Evolutionary conservation across 2,797 vertebrate species (phyloP), one percentile per base, ranked within the genome.

Genomic region (Serranus cabrilla): DNA sequence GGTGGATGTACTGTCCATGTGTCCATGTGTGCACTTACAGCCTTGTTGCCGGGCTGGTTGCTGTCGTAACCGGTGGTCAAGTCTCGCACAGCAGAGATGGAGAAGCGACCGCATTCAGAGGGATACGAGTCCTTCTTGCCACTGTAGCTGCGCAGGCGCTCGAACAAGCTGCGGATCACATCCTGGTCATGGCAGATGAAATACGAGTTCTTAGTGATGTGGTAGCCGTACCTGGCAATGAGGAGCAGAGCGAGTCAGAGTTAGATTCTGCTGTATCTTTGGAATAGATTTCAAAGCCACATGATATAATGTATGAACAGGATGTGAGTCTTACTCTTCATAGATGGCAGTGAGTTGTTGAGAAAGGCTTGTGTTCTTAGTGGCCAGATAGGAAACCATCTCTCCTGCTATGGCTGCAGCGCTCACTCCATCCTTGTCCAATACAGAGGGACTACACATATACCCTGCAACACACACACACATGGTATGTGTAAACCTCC

Each of bases 341-440:
- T 97, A 99, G 91, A 99, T 95, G 59, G 93, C 75, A 49, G 94
- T 95, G 31, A 99, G 95, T 72, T 99, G 96, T 79, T 97, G 96
- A 73, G 97, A 96, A 65, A 99, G 88, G 62, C 95, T 96, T 77
- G 88, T 74, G 81, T 95, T 96, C 89, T 96, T 96, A 5, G 93
- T 93, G 71, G 95, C 95, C 80, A 99, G 92, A 90, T 95, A 97
- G 59, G 96, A 96, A 31, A 96, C 89, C 95, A 98, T 91, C 89
- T 99, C 98, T 0, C 97, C 98, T 9, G 95, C 93, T 60, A 99
- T 98, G 79, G 96, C 98, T 2, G 98, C 98, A 0, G 96, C 98
- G 6, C 97, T 99, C 68, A 99, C 96, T 21, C 98, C 98, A 50
- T 99, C 98, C 90, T 99, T 99, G 91, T 99, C 98, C 92, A 99